Conservation (phyloP, 1,140 invertebrate species). For the Physella acuta region DNA sequence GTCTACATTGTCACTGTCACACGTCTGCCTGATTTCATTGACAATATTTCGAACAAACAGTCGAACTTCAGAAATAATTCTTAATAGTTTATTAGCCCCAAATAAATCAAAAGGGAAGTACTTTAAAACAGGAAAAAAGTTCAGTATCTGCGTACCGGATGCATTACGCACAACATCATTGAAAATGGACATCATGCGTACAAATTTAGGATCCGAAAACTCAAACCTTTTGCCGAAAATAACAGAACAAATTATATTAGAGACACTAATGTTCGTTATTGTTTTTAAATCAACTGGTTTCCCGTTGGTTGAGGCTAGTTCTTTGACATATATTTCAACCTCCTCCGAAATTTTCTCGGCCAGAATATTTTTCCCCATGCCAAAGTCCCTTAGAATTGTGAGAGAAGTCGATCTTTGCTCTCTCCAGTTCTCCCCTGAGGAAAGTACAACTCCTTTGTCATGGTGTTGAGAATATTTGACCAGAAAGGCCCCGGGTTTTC, state of each 20-base stretch:
- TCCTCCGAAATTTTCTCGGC: slow-evolving; percentile 5
- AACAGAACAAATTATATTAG: slow-evolving; percentile 8
- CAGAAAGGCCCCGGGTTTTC: not conserved
- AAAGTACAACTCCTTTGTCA: not conserved
- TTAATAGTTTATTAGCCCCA: not conserved
- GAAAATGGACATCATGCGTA: not conserved
- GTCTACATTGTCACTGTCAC: not conserved
- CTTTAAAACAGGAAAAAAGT: not conserved
- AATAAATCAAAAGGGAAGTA: not conserved
- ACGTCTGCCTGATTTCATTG: not conserved
- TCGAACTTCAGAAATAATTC: not conserved
- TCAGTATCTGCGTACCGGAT: not conserved
- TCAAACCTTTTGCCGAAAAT: too few species aligned
- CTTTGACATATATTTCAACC: too few species aligned
- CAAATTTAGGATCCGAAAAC: not conserved
- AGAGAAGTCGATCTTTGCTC: slow-evolving; percentile 9
- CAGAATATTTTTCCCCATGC: slow-evolving; percentile 12
- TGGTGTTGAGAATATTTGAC: not conserved
- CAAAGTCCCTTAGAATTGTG: slow-evolving; percentile 9
- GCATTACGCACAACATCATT: not conserved
- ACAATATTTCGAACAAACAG: not conserved
- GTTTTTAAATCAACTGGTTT: not conserved
- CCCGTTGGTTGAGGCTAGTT: too few species aligned
- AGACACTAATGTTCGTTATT: not conserved
- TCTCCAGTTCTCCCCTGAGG: slow-evolving; percentile 6